Percentiles rank a stretch among this genome's conserved stretches.
Conservation (phyloP, 2,113 vertebrate genomes). For the Desmodus rotundus region DNA sequence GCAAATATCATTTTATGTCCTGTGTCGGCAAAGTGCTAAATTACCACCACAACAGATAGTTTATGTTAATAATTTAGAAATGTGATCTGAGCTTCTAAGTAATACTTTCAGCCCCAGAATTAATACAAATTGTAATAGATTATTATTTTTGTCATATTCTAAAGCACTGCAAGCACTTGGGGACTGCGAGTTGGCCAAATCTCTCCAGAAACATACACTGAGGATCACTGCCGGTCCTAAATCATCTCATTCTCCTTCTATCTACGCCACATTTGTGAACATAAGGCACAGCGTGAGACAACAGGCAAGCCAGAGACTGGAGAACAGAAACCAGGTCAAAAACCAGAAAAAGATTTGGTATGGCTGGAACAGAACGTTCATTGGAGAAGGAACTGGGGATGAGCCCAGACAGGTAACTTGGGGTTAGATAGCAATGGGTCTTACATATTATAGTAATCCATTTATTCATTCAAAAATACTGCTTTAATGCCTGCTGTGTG, state of each 20-base stretch:
- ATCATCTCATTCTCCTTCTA: not conserved
- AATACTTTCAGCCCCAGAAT: not conserved
- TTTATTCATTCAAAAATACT: not conserved
- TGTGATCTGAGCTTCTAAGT: not conserved
- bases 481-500: not conserved
- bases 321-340: not conserved
- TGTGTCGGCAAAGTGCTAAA: not conserved
- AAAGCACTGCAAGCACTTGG: not conserved
- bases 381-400: not conserved
- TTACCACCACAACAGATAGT: not conserved
- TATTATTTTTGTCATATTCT: not conserved
- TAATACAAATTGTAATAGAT: not conserved
- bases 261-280: not conserved
- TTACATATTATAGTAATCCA: not conserved
- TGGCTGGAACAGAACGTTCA: not conserved
- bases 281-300: not conserved
- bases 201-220: not conserved
- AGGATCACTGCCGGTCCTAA: not conserved
- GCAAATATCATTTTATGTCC: not conserved
- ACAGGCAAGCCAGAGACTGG: not conserved
- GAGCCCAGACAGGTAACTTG: not conserved
- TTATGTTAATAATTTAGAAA: not conserved
- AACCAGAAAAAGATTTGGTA: not conserved
- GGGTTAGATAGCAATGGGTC: not conserved
- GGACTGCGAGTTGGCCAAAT: not conserved